phyloP scores from a whole-genome alignment of 1,140 invertebrate genomes.

The Trachymyrmex cornetzi region DNA sequence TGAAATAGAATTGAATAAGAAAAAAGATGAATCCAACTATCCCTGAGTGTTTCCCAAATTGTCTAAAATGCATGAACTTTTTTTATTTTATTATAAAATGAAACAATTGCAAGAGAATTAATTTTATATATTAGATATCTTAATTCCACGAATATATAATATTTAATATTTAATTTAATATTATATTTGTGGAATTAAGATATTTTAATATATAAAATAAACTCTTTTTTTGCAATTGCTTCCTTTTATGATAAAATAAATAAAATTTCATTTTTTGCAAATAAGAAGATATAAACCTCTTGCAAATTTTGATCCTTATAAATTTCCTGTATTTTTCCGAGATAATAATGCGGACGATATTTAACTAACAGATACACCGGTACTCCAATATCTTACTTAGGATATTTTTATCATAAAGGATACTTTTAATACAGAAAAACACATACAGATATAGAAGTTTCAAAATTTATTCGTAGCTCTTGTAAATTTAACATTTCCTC shows the following conservation, averaged over 20 bases:
- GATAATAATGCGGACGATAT: neutral
- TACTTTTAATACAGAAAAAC: neutral
- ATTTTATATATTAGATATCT: too few species aligned
- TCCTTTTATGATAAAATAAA: slow-evolving; percentile 3
- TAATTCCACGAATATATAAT: too few species aligned
- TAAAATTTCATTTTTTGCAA: neutral
- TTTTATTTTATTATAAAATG: too few species aligned
- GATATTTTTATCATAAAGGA: neutral
- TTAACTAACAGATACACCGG: neutral
- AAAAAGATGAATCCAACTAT: too few species aligned
- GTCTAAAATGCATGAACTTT: too few species aligned
- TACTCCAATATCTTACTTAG: neutral
- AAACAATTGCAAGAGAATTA: too few species aligned
- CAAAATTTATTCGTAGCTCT: slow-evolving; percentile 33
- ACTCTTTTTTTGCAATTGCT: neutral
- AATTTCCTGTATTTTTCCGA: slow-evolving; percentile 17
- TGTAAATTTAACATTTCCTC: neutral
- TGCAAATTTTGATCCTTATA: slow-evolving; percentile 15
- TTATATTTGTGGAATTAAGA: neutral
- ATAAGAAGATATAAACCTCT: neutral
- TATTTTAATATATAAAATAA: neutral
- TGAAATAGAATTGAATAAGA: too few species aligned
- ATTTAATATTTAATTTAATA: too few species aligned
- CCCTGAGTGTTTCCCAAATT: too few species aligned
- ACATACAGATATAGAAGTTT: neutral